Conservation (phyloP, 2,888 invertebrate genomes). For the Caenorhabditis virilis region DNA sequence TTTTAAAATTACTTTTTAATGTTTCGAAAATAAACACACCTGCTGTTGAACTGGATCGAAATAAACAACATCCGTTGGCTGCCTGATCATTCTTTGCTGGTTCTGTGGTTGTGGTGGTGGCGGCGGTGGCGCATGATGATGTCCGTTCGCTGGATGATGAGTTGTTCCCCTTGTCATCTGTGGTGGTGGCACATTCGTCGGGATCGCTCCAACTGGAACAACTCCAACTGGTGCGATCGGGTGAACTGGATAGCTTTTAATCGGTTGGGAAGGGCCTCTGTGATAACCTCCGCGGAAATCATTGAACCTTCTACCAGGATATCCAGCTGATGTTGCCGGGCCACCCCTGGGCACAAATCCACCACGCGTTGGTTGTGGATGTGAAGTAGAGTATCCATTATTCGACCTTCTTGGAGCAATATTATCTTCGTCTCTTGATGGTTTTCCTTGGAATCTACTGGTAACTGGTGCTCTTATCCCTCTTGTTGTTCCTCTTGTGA, state of each 20-base stretch:
- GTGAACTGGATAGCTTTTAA: conserved; percentile 2
- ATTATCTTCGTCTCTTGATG: conserved; percentile 7
- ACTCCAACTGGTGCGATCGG: conserved; percentile 11
- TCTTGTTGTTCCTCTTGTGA: conserved; percentile 1
- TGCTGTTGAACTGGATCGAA: conserved; percentile 36
- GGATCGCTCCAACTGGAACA: conserved; percentile 10
- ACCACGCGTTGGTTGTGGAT: conserved; percentile 10
- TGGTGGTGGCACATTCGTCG: conserved; percentile 20
- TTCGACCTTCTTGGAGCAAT: neutral
- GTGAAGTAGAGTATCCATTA: conserved; percentile 15
- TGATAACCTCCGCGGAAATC: conserved; percentile 15
- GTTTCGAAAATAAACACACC: conserved; percentile 8
- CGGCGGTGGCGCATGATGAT: neutral
- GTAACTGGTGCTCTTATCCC: neutral
- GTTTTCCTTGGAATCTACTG: neutral
- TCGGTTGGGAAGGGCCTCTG: conserved; percentile 7
- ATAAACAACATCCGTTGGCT: conserved; percentile 39
- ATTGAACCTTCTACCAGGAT: conserved; percentile 2
- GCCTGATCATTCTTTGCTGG: conserved; percentile 21
- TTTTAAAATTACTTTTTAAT: neutral
- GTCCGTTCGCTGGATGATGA: conserved; percentile 7
- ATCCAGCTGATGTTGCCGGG: neutral
- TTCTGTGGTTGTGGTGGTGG: too few species aligned
- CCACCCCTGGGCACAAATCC: neutral
- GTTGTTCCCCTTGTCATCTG: conserved; percentile 32